Percentiles rank a stretch among this genome's conserved stretches.
Conservation (phyloP, 1,140 invertebrate species). For the Babylonia areolata region DNA sequence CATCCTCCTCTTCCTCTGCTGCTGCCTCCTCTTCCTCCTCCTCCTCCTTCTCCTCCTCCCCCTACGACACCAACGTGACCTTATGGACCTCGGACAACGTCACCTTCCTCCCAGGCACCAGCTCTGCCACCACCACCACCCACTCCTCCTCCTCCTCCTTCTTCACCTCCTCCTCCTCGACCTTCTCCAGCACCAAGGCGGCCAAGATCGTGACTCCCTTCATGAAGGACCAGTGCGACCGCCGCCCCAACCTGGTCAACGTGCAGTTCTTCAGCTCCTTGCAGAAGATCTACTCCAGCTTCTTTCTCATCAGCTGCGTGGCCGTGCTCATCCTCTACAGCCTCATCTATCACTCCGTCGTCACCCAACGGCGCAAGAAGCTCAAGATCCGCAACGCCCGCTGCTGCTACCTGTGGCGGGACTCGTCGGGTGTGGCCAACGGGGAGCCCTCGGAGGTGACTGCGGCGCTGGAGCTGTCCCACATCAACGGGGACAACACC, state of each 20-base stretch:
- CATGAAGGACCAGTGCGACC: slow-evolving; percentile 26
- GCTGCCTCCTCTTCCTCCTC: too few species aligned
- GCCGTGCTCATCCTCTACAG: slow-evolving; percentile 53
- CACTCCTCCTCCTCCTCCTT: background rate
- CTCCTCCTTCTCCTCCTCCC: too few species aligned
- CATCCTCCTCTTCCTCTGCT: too few species aligned
- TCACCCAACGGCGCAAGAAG: slow-evolving; percentile 50
- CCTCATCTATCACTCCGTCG: slow-evolving; percentile 57
- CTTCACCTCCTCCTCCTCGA: slow-evolving; percentile 24
- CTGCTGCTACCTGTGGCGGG: slow-evolving; percentile 51
- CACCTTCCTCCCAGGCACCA: background rate
- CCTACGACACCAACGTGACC: background rate
- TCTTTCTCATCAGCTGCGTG: slow-evolving; percentile 50
- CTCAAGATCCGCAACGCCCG: slow-evolving; percentile 50
- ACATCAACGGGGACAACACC: slow-evolving; percentile 49
- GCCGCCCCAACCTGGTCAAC: slow-evolving; percentile 34
- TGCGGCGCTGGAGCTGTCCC: slow-evolving; percentile 48
- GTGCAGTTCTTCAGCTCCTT: slow-evolving; percentile 44
- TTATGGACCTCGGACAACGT: background rate
- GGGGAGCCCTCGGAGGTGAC: slow-evolving; percentile 49
- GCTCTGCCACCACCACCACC: background rate
- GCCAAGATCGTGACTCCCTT: background rate
- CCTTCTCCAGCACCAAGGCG: background rate
- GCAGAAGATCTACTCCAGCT: slow-evolving; percentile 46
- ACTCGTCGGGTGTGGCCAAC: slow-evolving; percentile 41